Base-by-base conservation (phyloP, 2,888 invertebrate genomes). In the Drosophila niveifrons region DNA sequence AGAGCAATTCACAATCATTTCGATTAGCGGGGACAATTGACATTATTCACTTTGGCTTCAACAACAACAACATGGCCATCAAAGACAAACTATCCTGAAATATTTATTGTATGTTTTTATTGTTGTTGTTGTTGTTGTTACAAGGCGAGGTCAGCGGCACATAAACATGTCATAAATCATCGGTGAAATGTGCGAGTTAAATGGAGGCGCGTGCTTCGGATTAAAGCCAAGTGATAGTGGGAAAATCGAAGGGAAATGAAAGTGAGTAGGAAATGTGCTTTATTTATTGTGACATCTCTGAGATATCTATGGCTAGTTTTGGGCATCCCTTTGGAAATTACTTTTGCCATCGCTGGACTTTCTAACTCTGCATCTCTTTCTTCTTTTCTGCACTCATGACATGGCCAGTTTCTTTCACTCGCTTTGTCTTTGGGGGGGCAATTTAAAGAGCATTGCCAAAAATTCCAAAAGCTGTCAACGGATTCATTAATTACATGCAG, bases 151-250 rank as follows among this genome's bases (percentile, higher is more conserved):
- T 88, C 84, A 83, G 84, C 68, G 87, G 71, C 78, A 88, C 80
- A 88, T 86, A 83, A 84, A 84, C 87, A 84, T 86, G 72, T 59
- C 80, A 88, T 84, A 88, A 84, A 86, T 84, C 88, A 88, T 86
- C 61, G 47, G 43, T 66, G 66, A 62, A 72, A 59, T 67, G 77
- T 71, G 79, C 63, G 82, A 62, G 71, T 69, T 51, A 57, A 66
- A 64, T 57, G 66, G 66, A 71, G 85, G 73, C 82, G 67, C 69
- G 82, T 82, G 88, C 67, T 69, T 44, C 29, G 73, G 65, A 64
- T 78, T 65, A 50, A 48, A 58, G 57, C n/a, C 36, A 53, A 11
- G 44, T 8, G 9, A 39, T 6, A 4, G 34, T 56, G 13, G 13
- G 31, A 10, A 4, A n/a, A 9, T 34, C 23, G 15, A 52, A 3